Conservation (phyloP, 2,888 invertebrate species). For the Brachynemurus nebulosus region DNA sequence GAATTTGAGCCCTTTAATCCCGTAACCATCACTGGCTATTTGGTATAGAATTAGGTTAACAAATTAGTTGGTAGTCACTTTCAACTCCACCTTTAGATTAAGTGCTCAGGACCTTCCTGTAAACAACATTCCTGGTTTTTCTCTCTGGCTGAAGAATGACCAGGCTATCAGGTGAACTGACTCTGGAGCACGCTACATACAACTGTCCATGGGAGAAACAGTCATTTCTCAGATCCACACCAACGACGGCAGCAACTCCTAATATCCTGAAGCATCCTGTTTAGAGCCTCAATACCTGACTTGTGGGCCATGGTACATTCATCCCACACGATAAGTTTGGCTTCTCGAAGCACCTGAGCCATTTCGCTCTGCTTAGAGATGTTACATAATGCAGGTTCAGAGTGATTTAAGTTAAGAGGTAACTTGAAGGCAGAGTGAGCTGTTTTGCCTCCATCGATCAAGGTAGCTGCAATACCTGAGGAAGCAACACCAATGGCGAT, state of each 20-base stretch:
- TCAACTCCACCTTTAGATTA: no score
- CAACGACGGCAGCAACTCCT: conserved; percentile 11
- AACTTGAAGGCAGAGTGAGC: conserved; percentile 26
- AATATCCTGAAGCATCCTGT: conserved; percentile 22
- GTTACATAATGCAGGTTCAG: conserved; percentile 7
- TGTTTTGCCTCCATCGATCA: conserved; percentile 27
- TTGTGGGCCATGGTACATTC: conserved; percentile 22
- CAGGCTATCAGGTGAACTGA: no score
- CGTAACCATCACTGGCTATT: no score
- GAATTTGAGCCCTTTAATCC: no score
- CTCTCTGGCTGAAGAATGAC: no score
- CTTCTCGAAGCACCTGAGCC: conserved; percentile 17
- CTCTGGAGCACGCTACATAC: no score
- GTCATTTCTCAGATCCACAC: no score
- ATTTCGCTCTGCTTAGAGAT: conserved; percentile 21
- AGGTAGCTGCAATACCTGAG: conserved; percentile 27
- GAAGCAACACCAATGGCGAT: conserved; percentile 27
- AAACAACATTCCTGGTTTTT: no score
- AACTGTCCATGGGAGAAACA: no score
- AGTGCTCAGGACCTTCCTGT: no score
- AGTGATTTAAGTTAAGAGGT: conserved; percentile 18
- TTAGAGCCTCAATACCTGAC: conserved; percentile 20
- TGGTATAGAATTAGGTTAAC: no score
- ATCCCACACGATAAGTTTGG: conserved; percentile 21
- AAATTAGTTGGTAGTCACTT: no score